Evolutionary conservation across 2,797 vertebrate genomes (phyloP).

Genomic region (Ctenosaura bakeri): DNA sequence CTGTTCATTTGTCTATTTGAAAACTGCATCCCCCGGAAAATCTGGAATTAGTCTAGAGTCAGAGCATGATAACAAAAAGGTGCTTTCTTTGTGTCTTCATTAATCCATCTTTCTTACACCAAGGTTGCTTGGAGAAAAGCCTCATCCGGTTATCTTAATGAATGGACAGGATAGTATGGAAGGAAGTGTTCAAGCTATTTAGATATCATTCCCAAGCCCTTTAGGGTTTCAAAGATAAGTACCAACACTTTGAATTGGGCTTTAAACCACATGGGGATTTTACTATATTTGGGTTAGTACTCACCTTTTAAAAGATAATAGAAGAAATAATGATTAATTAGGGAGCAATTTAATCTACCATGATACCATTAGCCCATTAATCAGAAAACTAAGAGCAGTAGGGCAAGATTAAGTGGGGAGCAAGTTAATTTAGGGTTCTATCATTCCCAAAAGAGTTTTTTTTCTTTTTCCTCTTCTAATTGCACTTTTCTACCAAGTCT

Average conservation of each 20-base stretch:
- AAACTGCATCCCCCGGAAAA: too few relatives aligned
- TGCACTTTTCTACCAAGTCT: background rate
- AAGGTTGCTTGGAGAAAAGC: background rate
- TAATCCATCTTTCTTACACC: background rate
- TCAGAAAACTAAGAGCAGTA: conserved; percentile 2
- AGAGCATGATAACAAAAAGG: background rate
- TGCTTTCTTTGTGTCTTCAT: background rate
- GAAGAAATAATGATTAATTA: conserved; percentile 45
- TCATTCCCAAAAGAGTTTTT: background rate
- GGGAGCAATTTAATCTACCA: conserved; percentile 41
- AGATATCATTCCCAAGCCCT: background rate
- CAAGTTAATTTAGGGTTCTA: background rate
- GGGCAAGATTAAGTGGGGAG: background rate
- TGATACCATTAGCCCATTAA: conserved; percentile 25
- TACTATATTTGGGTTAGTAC: conserved; percentile 15
- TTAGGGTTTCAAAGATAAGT: background rate
- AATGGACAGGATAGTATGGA: background rate
- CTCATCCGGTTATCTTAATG: conserved; percentile 4
- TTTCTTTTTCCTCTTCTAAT: background rate
- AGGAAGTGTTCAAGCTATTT: background rate
- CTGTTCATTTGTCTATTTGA: too few relatives aligned
- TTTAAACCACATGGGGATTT: background rate
- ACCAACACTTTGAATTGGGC: background rate
- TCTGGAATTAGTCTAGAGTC: too few relatives aligned
- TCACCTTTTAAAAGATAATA: conserved; percentile 22